Evolutionary conservation across 2,797 vertebrate genomes (phyloP).

Genomic region (Chelon auratus): DNA sequence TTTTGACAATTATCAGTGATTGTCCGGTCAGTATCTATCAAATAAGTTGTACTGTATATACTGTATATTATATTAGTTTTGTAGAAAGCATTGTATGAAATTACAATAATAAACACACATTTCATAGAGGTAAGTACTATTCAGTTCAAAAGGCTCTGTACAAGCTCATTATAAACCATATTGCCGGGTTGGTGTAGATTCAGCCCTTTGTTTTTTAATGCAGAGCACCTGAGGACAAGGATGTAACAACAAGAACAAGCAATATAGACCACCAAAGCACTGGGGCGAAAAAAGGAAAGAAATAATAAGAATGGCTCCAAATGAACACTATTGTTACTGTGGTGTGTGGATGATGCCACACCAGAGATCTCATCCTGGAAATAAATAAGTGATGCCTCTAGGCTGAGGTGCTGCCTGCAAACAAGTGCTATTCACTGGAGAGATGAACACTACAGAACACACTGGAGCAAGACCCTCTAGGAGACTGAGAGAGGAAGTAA

Average conservation of each 20-base stretch:
- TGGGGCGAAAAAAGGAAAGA: constrained; percentile 49
- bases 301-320: constrained; percentile 59
- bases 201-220: constrained; percentile 25
- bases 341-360: constrained; percentile 22
- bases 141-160: neutral
- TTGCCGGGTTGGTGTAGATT: constrained; percentile 22
- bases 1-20: too few relatives aligned
- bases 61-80: too few relatives aligned
- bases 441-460: constrained; percentile 40
- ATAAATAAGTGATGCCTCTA: constrained; percentile 51
- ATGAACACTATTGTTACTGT: constrained; percentile 49
- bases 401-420: constrained; percentile 54
- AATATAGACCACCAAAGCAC: constrained; percentile 44
- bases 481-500: constrained; percentile 52
- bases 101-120: neutral
- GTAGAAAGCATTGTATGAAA: neutral
- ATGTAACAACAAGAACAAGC: constrained; percentile 46
- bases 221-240: constrained; percentile 22
- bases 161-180: constrained; percentile 14
- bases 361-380: constrained; percentile 19
- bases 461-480: constrained; percentile 29
- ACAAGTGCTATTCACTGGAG: constrained; percentile 52
- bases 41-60: too few relatives aligned
- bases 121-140: neutral
- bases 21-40: too few relatives aligned